Percentiles rank a stretch among this genome's conserved stretches.
Evolutionary conservation across 1,140 invertebrate genomes (phyloP).

Genomic region (Drosophila suzukii): DNA sequence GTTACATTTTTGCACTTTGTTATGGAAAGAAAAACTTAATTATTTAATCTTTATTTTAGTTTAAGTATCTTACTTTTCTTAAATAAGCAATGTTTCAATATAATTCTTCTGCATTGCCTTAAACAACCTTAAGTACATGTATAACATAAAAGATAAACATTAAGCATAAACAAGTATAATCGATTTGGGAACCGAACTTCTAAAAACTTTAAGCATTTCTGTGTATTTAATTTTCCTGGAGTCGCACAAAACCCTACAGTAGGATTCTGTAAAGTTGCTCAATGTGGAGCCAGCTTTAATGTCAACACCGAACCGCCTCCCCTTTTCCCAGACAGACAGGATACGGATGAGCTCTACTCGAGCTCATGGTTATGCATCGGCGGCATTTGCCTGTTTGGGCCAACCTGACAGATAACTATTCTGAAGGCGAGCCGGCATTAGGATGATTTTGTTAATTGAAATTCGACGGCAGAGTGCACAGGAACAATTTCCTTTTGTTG

Average conservation of each 20-base stretch:
- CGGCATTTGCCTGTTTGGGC: conserved; percentile 22
- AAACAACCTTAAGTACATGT: no score
- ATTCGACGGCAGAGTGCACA: conserved; percentile 48
- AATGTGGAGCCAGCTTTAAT: conserved; percentile 7
- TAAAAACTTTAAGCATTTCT: no score
- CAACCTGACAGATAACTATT: conserved; percentile 15
- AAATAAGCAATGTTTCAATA: no score
- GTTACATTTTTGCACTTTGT: no score
- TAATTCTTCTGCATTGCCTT: no score
- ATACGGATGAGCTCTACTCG: conserved; percentile 2
- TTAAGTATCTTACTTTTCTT: no score
- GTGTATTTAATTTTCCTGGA: neutral
- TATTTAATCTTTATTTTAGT: no score
- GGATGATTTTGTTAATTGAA: conserved; percentile 71
- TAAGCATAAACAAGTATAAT: no score
- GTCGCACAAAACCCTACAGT: neutral
- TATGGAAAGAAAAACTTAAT: no score
- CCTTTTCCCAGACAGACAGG: conserved; percentile 1
- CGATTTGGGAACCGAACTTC: no score
- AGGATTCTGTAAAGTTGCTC: neutral
- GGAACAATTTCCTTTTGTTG: conserved; percentile 56
- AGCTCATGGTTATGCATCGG: conserved; percentile 18
- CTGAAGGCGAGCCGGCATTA: conserved; percentile 25
- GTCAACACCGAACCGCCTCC: neutral
- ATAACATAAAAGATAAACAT: no score